Evolutionary conservation across 2,797 vertebrate genomes (phyloP).

Genomic region (Discoglossus pictus): DNA sequence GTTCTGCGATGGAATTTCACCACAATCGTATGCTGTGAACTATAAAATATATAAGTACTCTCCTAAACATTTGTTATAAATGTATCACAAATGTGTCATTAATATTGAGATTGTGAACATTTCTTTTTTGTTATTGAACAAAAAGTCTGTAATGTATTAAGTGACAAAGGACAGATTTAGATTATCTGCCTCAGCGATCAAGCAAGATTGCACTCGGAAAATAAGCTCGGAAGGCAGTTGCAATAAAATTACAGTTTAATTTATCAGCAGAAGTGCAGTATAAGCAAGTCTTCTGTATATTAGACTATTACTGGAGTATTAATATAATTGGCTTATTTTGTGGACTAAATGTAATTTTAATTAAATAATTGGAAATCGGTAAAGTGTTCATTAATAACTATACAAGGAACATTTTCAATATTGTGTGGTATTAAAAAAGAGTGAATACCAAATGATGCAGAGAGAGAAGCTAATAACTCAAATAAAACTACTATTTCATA

Average conservation of each 20-base stretch:
- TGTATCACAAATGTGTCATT: conserved; percentile 4
- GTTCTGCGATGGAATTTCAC: conserved; percentile 51
- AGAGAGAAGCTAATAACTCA: no score
- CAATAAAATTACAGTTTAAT: conserved; percentile 50
- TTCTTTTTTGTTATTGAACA: conserved; percentile 46
- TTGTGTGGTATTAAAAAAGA: no score
- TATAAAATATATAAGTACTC: conserved; percentile 41
- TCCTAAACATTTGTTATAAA: conserved; percentile 14
- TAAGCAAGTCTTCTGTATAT: conserved; percentile 37
- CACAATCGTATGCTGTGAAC: conserved; percentile 45
- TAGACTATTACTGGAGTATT: conserved; percentile 30
- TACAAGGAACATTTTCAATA: neutral
- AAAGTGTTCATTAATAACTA: conserved; percentile 13
- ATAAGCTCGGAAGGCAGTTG: conserved; percentile 33
- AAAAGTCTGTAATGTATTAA: conserved; percentile 49
- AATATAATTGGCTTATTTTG: conserved; percentile 44
- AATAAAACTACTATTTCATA: no score
- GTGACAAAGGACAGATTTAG: conserved; percentile 48
- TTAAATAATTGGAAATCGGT: conserved; percentile 34
- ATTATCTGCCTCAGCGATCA: conserved; percentile 55
- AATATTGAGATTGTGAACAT: conserved; percentile 21
- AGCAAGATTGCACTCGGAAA: conserved; percentile 49
- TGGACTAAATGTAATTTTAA: conserved; percentile 36
- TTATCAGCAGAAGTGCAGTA: conserved; percentile 42
- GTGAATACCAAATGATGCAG: no score